Evolutionary conservation across 1,140 invertebrate species (phyloP), one percentile per base, ranked within the genome.

Genomic region (Aphis gossypii): DNA sequence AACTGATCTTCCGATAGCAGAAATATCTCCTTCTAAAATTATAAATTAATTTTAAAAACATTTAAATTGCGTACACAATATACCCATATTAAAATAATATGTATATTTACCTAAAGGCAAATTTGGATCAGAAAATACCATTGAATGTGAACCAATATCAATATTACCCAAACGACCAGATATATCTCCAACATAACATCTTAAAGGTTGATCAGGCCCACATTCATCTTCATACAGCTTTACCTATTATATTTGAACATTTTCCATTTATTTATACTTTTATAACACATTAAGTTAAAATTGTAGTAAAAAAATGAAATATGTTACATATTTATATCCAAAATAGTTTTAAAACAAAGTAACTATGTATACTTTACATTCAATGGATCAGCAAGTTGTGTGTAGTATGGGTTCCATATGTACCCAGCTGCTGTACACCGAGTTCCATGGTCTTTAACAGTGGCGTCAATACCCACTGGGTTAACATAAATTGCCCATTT

Each of bases 401-500:
- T 98, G 94, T 97, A 98, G 95, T 97, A 98, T 0, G 99, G 98
- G 96, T 99, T 99, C 98, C 98, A 99, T 51, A 97, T 96, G 95
- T 98, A 98, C 44, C 98, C 98, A 86, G 97, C 97, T 14, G 98
- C 98, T 9, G 98, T 97, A 95, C 99, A 99, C 94, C 98, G 96
- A 3, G 97, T 98, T 93, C 96, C 95, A 89, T 97, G 96, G 48
- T 97, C 96, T 95, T 97, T 96, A 4, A 98, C 98, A 20, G 97
- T 96, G 11, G 98, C 98, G 96, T 99, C 98, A 56, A 98, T 98
- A n/a, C 97, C 98, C 38, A 99, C 97, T 0, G 98, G 97, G 95
- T 98, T 99, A 20, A 99, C 98, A 95, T 97, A 99, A 94, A 99
- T 97, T 87, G 98, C 97, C 98, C 98, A 99, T 94, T 98, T 97